Conservation (phyloP, 2,888 invertebrate genomes). For the Gymnoscelis rufifasciata region DNA sequence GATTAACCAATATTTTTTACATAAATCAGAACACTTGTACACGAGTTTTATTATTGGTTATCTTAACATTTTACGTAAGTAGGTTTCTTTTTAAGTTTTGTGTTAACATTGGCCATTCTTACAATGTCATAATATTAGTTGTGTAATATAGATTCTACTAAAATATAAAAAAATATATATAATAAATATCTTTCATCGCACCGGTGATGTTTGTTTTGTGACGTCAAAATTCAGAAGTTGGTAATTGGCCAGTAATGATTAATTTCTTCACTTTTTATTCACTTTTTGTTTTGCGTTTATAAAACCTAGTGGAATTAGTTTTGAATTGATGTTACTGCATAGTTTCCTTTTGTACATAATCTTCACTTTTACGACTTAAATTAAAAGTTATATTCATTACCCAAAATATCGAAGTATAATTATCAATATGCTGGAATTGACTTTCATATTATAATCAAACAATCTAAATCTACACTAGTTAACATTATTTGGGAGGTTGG, state of each 20-base stretch:
- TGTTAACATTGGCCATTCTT: slow-evolving; percentile 63
- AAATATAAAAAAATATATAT: slow-evolving; percentile 50
- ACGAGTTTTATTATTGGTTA: slow-evolving; percentile 38
- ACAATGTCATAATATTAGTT: slow-evolving; percentile 67
- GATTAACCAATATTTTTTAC: slow-evolving; percentile 28
- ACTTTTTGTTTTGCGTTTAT: slow-evolving; percentile 32
- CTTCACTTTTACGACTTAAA: slow-evolving; percentile 39
- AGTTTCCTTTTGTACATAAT: slow-evolving; percentile 53
- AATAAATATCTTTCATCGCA: slow-evolving; percentile 44
- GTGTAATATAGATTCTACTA: slow-evolving; percentile 67
- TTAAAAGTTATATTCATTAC: slow-evolving; percentile 45
- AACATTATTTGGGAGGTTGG: slow-evolving; percentile 39
- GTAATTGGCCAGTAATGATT: slow-evolving; percentile 35
- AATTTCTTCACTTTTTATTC: slow-evolving; percentile 23
- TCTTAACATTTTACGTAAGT: slow-evolving; percentile 49
- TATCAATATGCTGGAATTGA: slow-evolving; percentile 26
- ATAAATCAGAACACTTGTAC: slow-evolving; percentile 35
- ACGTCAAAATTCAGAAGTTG: slow-evolving; percentile 39
- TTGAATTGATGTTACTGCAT: slow-evolving; percentile 36
- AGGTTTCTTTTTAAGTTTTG: slow-evolving; percentile 51
- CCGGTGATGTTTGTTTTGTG: slow-evolving; percentile 46
- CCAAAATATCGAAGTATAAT: slow-evolving; percentile 46
- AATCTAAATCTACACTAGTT: slow-evolving; percentile 29
- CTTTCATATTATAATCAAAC: slow-evolving; percentile 22
- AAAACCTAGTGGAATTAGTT: slow-evolving; percentile 32